A percentile compares a stretch with the other conserved stretches of the same genome.
phyloP scores from a whole-genome alignment of 2,888 invertebrate genomes.

The Dromius quadrimaculatus region DNA sequence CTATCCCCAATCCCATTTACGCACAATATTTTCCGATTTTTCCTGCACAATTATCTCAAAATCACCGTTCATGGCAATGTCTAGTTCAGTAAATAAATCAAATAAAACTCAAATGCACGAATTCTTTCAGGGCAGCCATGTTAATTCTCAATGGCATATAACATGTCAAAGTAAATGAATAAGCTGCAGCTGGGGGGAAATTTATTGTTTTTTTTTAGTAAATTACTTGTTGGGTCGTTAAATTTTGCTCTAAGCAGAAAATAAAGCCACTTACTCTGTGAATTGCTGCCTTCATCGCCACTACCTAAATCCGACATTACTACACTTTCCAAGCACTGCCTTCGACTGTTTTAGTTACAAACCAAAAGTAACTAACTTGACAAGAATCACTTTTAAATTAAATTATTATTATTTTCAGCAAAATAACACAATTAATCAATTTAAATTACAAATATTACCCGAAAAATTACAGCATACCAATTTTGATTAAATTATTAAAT shows the following conservation, averaged over 20 bases:
- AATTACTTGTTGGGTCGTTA: neutral
- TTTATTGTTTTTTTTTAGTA: neutral
- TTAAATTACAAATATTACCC: neutral
- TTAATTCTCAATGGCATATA: conserved; percentile 42
- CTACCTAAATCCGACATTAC: conserved; percentile 84
- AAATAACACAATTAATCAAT: neutral
- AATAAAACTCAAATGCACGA: conserved; percentile 18
- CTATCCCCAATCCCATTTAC: neutral
- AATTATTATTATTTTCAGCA: neutral
- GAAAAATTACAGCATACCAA: neutral
- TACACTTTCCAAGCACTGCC: conserved; percentile 65
- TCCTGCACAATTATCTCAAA: neutral
- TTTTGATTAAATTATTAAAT: neutral
- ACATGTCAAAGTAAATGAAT: conserved; percentile 43
- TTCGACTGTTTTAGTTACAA: conserved; percentile 63
- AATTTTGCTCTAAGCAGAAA: conserved; percentile 34
- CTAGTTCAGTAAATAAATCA: neutral
- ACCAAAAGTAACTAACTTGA: conserved; percentile 59
- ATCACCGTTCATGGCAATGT: neutral
- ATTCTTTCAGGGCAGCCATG: conserved; percentile 41
- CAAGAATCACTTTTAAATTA: conserved; percentile 25
- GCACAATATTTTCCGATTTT: neutral
- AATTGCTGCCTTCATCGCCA: conserved; percentile 83
- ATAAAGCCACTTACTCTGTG: conserved; percentile 78
- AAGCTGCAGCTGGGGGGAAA: neutral